A percentile compares a stretch with the other conserved stretches of the same genome.
phyloP scores from a whole-genome alignment of 2,888 invertebrate species.

The Tipula unca region DNA sequence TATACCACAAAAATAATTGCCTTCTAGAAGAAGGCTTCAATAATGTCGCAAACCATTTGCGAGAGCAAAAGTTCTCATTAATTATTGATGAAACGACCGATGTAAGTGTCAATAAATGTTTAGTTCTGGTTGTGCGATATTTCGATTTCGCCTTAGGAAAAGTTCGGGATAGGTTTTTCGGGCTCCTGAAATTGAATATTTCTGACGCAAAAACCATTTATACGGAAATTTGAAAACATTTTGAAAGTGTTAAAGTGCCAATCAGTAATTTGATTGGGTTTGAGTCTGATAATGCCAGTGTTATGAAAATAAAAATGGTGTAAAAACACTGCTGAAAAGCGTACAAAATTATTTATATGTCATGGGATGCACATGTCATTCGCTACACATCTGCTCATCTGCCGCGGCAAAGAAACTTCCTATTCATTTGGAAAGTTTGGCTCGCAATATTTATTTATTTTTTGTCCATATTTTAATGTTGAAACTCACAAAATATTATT shows the following conservation, averaged over 20 bases:
- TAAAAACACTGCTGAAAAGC: neutral
- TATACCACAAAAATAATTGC: no score
- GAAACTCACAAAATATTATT: neutral
- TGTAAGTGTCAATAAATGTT: neutral
- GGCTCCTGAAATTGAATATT: neutral
- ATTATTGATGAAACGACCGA: no score
- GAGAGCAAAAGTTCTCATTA: neutral
- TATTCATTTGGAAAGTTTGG: no score
- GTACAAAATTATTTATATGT: neutral
- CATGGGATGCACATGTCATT: no score
- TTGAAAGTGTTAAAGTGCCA: neutral
- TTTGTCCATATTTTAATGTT: no score
- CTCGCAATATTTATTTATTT: no score
- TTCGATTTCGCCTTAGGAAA: no score
- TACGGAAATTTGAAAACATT: neutral
- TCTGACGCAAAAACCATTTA: neutral
- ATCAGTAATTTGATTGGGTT: neutral
- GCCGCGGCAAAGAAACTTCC: no score
- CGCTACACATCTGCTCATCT: neutral
- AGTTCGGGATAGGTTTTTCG: no score
- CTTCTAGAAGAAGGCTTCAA: no score
- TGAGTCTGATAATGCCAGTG: neutral
- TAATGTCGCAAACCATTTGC: no score
- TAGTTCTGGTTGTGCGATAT: neutral
- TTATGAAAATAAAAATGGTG: neutral